These are phyloP conservation scores for Drosophila lowei DNA, from an alignment of 1,140 invertebrate genomes.

Conservation along the genomic window DNA sequence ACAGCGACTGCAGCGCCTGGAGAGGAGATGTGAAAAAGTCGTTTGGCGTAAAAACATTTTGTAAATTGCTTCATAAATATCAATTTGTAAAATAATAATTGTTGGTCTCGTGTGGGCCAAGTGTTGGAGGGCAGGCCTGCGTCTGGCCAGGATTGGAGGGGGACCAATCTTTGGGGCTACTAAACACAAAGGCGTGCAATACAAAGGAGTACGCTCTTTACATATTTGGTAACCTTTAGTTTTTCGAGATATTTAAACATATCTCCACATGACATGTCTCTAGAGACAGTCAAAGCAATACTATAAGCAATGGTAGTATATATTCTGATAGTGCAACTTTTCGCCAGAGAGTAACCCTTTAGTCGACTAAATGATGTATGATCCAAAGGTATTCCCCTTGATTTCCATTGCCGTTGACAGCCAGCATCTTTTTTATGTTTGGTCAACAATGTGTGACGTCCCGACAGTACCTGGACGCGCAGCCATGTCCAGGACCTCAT, in stretches of 20 bases:
- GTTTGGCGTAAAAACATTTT: conserved; percentile 81
- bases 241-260: too few relatives aligned
- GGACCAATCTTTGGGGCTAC: background rate
- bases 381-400: background rate
- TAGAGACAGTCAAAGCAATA: too few relatives aligned
- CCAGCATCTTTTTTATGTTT: conserved; percentile 59
- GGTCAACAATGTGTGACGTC: conserved; percentile 64
- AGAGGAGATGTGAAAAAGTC: conserved; percentile 70
- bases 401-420: conserved; percentile 25
- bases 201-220: too few relatives aligned
- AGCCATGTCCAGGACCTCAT: conserved; percentile 36
- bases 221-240: too few relatives aligned
- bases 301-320: too few relatives aligned
- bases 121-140: conserved; percentile 2
- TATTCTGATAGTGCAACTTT: too few relatives aligned
- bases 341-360: too few relatives aligned
- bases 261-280: too few relatives aligned
- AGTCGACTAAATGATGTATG: background rate
- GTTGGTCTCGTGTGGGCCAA: conserved; percentile 33
- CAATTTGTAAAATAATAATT: conserved; percentile 83
- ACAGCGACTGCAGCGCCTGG: conserved; percentile 34
- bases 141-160: conserved; percentile 26
- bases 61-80: conserved; percentile 83
- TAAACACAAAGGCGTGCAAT: conserved; percentile 21
- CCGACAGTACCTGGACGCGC: conserved; percentile 13